A percentile compares a stretch with the other conserved stretches of the same genome.
These are phyloP conservation scores for Anagyrus pseudococci DNA, from an alignment of 2,888 invertebrate species.

Conservation along the genomic window DNA sequence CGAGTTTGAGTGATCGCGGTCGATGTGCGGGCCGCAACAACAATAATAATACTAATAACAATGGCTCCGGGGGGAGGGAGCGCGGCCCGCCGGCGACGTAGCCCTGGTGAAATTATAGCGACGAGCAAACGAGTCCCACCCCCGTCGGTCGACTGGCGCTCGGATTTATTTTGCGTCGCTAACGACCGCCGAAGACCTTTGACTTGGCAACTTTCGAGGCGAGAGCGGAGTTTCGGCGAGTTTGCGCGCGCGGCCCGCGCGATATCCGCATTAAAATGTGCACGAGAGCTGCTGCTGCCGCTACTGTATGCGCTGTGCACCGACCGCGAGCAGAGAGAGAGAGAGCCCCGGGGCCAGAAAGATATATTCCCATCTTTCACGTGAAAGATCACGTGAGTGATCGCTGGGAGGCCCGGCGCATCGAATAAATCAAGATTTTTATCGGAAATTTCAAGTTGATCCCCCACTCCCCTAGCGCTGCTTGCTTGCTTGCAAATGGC, in stretches of 20 bases:
- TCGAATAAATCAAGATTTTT: conserved; percentile 37
- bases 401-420: conserved; percentile 9
- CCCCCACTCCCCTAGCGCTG: neutral
- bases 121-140: conserved; percentile 44
- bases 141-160: conserved; percentile 20
- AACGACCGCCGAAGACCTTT: conserved; percentile 37
- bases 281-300: too few relatives aligned
- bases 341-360: too few relatives aligned
- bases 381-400: conserved; percentile 28
- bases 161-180: conserved; percentile 38
- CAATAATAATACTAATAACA: conserved; percentile 56
- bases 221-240: conserved; percentile 25
- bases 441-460: conserved; percentile 36
- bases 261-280: conserved; percentile 27
- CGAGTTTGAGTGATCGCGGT: conserved; percentile 61
- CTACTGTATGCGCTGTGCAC: too few relatives aligned
- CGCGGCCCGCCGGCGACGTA: conserved; percentile 21
- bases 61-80: conserved; percentile 24
- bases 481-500: too few relatives aligned
- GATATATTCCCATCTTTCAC: too few relatives aligned
- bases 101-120: conserved; percentile 54
- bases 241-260: conserved; percentile 8
- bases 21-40: conserved; percentile 55
- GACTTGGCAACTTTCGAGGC: conserved; percentile 28
- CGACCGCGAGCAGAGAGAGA: too few relatives aligned